Conservation (phyloP, 2,113 vertebrate species). For the Ameiurus melas region DNA sequence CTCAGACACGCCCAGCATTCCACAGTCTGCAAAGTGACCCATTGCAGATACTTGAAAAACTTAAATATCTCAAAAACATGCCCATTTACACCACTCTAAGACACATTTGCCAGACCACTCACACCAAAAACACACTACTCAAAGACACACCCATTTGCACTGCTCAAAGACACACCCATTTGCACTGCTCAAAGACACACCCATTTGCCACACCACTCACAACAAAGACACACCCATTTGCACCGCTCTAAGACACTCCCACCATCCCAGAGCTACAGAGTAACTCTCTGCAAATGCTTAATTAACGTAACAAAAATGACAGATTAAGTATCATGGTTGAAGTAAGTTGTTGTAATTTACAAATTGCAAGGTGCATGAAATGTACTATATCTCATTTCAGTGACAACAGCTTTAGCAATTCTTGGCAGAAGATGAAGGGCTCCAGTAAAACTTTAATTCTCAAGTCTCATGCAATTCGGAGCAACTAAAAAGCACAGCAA, state of each 20-base stretch:
- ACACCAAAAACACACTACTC: neutral
- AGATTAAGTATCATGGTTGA: neutral
- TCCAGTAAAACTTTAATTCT: neutral
- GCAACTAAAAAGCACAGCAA: neutral
- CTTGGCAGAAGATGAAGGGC: constrained; percentile 5
- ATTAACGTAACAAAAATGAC: neutral
- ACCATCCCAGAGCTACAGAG: neutral
- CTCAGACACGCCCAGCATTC: neutral
- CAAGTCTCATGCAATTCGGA: neutral
- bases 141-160: neutral
- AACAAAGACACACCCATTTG: neutral
- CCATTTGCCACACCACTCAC: neutral
- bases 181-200: neutral
- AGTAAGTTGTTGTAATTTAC: neutral
- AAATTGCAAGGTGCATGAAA: neutral
- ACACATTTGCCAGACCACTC: neutral
- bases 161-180: neutral
- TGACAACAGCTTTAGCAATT: neutral
- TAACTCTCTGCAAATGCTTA: neutral
- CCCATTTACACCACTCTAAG: neutral
- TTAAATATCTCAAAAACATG: neutral
- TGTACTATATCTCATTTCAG: neutral
- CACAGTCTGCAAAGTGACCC: neutral
- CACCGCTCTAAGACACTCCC: neutral
- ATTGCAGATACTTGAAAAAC: neutral